phyloP scores from a whole-genome alignment of 2,888 invertebrate species.

The Netelia fuscicornis region DNA sequence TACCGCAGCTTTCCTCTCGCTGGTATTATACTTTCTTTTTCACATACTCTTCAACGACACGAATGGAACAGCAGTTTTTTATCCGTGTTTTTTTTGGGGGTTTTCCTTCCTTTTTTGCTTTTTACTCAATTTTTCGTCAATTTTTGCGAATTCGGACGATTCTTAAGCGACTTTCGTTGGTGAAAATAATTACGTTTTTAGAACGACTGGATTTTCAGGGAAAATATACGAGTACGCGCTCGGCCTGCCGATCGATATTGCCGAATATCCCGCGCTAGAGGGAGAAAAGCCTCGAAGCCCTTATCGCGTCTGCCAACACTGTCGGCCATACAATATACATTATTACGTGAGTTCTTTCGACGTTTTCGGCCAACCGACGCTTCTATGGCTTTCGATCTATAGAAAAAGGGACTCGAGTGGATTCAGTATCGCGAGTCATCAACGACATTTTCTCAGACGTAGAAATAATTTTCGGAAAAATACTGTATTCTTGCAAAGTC shows the following conservation, averaged over 20 bases:
- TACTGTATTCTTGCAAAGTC: background rate
- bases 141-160: background rate
- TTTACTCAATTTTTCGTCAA: conserved; percentile 12
- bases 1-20: conserved; percentile 30
- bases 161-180: background rate
- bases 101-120: background rate
- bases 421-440: too few species aligned
- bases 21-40: conserved; percentile 24
- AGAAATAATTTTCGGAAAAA: too few species aligned
- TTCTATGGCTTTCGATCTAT: background rate
- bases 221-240: conserved; percentile 45
- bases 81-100: conserved; percentile 1
- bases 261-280: conserved; percentile 49
- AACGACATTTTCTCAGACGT: too few species aligned
- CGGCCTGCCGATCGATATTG: conserved; percentile 55
- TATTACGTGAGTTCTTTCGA: conserved; percentile 47
- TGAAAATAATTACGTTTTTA: conserved; percentile 39
- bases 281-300: conserved; percentile 57
- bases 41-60: conserved; percentile 13
- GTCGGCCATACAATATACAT: conserved; percentile 52
- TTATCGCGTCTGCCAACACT: conserved; percentile 53
- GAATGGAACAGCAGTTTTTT: background rate
- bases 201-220: conserved; percentile 14
- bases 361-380: conserved; percentile 17
- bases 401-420: too few species aligned